Percentiles rank a stretch among this genome's conserved stretches.
Evolutionary conservation across 2,888 invertebrate genomes (phyloP).

Genomic region (Clitarchus hookeri): DNA sequence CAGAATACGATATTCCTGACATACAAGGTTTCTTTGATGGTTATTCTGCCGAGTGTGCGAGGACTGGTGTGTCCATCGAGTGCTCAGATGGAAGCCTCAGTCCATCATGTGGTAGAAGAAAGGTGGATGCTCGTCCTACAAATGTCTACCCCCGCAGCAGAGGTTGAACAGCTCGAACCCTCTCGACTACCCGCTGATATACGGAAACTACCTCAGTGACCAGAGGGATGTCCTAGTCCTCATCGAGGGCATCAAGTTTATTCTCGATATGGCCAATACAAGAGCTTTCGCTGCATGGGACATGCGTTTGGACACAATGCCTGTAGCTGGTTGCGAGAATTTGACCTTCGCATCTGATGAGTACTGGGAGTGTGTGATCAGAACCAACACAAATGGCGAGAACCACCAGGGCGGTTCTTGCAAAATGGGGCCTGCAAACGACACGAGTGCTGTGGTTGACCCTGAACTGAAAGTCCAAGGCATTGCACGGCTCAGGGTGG

Average conservation of each 20-base stretch:
- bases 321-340: slow-evolving; percentile 56
- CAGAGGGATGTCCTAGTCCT: slow-evolving; percentile 67
- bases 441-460: slow-evolving; percentile 82
- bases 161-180: slow-evolving; percentile 69
- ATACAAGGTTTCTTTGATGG: slow-evolving; percentile 74
- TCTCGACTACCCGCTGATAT: slow-evolving; percentile 68
- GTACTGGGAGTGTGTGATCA: slow-evolving; percentile 69
- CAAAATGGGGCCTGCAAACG: slow-evolving; percentile 80
- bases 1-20: slow-evolving; percentile 77
- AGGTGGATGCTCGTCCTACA: slow-evolving; percentile 44
- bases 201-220: slow-evolving; percentile 74
- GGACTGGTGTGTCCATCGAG: slow-evolving; percentile 55
- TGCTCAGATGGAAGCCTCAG: slow-evolving; percentile 31
- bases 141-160: slow-evolving; percentile 48
- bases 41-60: slow-evolving; percentile 64
- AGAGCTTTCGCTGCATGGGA: slow-evolving; percentile 44
- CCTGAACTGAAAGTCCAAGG: slow-evolving; percentile 55
- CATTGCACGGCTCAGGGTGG: slow-evolving; percentile 51
- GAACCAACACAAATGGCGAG: slow-evolving; percentile 74
- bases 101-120: slow-evolving; percentile 26
- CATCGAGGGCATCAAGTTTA: slow-evolving; percentile 66
- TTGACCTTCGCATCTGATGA: slow-evolving; percentile 60
- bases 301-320: slow-evolving; percentile 63
- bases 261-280: slow-evolving; percentile 66
- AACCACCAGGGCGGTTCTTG: slow-evolving; percentile 78